These are phyloP conservation scores for Halictus quadricinctus DNA, from an alignment of 2,888 invertebrate species.

Conservation along the genomic window DNA sequence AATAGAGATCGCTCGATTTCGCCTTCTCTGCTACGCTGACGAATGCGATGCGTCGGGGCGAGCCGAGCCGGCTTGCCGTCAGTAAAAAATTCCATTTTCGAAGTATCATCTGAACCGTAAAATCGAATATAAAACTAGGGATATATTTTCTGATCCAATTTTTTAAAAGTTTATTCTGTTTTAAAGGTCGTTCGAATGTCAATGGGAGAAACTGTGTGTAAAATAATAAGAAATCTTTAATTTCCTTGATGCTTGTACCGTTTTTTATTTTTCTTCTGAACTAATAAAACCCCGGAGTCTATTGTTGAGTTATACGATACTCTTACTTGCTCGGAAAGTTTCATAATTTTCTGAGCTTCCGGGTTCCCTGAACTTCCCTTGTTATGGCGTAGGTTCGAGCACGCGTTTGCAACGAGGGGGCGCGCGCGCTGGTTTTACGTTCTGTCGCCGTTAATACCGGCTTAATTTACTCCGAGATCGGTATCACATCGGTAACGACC, in stretches of 20 bases:
- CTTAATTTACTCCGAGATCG: slow-evolving; percentile 18
- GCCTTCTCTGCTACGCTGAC: slow-evolving; percentile 46
- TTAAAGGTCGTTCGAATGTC: neutral
- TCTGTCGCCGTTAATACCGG: slow-evolving; percentile 4
- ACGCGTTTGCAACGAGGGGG: neutral
- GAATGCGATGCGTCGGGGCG: slow-evolving; percentile 36
- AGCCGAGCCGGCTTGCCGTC: neutral
- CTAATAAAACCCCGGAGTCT: neutral
- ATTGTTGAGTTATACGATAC: neutral
- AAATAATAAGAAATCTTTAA: too few relatives aligned
- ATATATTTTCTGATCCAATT: neutral
- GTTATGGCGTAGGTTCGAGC: neutral
- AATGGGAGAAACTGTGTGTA: neutral
- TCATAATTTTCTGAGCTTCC: neutral
- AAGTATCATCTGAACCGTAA: too few relatives aligned
- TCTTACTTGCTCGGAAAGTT: neutral
- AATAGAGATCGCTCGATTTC: slow-evolving; percentile 58
- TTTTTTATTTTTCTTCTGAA: neutral
- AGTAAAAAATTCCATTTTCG: too few relatives aligned
- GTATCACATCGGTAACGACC: slow-evolving; percentile 22
- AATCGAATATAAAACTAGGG: too few relatives aligned
- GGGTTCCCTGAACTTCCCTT: slow-evolving; percentile 4
- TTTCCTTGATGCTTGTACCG: neutral
- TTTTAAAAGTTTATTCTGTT: neutral
- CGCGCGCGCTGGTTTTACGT: neutral